Base-by-base conservation (phyloP, 2,888 invertebrate genomes). In the Octonoba sinensis region DNA sequence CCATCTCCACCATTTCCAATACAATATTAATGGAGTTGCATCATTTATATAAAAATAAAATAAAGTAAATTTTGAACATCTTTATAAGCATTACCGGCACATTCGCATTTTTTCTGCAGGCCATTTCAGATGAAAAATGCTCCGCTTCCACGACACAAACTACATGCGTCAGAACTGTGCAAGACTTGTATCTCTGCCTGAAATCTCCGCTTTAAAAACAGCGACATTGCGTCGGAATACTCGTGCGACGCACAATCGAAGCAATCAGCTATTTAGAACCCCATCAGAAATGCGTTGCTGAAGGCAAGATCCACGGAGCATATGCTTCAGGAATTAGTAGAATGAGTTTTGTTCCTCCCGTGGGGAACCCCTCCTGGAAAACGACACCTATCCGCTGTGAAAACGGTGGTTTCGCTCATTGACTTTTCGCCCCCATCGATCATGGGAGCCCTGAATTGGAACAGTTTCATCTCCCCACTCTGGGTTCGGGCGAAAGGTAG, bases 311-410 rank as follows among this genome's bases (percentile, higher is more conserved):
- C 62, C 44, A 18, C 6, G 65, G 24, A 67, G 67, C 79, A 79
- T 79, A 79, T 79, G 79, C 69, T 64, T 16, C 46, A 36, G 62
- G 79, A 79, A 79, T 79, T 73, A 73, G 73, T 47, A 64, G 51
- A 60, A 72, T 73, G 59, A 46, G 46, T n/a, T 36, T 16, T 22
- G n/a, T 56, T 20, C 59, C 46, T 24, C 44, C 56, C 44, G 6
- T 13, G 20, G 4, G n/a, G 13, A 27, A 18, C 57, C 54, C 20
- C 62, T 20, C 70, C 64, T 56, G 65, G 54, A 79, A 73, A 49
- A 56, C 27, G 69, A 73, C 79, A 79, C 79, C 79, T 79, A 73
- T 72, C 79, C 79, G 79, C 79, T 73, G 79, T 79, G 79, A 79
- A 79, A 79, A 79, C 79, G 79, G 79, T 79, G 79, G 79, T 79